These are phyloP conservation scores for Nemopilema nomurai DNA, from an alignment of 30 jellyfish, hydroid and myxozoan species.

Conservation along the genomic window DNA sequence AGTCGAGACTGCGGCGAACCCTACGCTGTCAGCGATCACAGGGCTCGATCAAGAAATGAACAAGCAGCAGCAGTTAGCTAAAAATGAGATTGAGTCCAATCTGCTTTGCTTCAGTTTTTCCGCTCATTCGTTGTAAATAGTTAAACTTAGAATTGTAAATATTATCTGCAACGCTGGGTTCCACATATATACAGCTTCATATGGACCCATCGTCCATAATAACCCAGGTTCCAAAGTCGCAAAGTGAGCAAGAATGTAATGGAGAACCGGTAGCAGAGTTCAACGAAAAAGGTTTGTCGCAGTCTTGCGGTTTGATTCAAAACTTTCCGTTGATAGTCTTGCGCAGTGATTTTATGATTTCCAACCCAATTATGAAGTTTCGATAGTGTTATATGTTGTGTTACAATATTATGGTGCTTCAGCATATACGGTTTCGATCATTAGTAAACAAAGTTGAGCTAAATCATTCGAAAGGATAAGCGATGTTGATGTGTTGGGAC, in stretches of 20 bases:
- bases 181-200: conserved; percentile 80
- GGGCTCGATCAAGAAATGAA: conserved; percentile 64
- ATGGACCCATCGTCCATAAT: conserved; percentile 98
- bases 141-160: neutral
- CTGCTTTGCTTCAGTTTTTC: neutral
- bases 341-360: neutral
- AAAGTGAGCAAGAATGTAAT: conserved; percentile 79
- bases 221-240: conserved; percentile 88
- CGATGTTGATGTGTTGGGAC: neutral
- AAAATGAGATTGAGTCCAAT: neutral
- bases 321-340: neutral
- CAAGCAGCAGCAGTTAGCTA: conserved; percentile 26
- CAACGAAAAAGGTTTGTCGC: conserved; percentile 80
- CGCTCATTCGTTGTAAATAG: neutral
- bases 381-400: neutral
- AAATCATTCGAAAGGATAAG: neutral
- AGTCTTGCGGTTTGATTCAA: neutral
- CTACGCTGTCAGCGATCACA: conserved; percentile 40
- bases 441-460: neutral
- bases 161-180: conserved; percentile 80
- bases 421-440: neutral
- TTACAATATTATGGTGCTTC: neutral
- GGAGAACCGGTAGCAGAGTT: conserved; percentile 94
- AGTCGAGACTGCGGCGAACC: conserved; percentile 54
- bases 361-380: neutral